These are phyloP conservation scores for Gouania willdenowi DNA, from an alignment of 2,797 vertebrate genomes.

Conservation along the genomic window DNA sequence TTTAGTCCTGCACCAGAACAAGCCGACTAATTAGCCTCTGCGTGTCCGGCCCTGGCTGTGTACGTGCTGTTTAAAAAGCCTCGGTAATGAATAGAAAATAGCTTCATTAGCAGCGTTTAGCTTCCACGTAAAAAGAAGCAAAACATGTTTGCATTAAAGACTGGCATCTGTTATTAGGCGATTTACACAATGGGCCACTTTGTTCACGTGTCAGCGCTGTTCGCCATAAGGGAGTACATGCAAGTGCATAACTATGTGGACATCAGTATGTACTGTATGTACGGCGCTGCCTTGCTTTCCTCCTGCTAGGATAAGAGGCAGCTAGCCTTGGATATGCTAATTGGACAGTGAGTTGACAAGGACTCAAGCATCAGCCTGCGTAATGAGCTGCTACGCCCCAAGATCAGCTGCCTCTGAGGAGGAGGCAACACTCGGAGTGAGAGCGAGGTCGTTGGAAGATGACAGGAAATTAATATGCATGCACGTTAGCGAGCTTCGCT, in stretches of 20 bases:
- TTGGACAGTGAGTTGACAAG: slow-evolving; percentile 74
- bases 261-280: slow-evolving; percentile 66
- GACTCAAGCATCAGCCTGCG: slow-evolving; percentile 64
- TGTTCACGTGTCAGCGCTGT: slow-evolving; percentile 25
- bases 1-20: slow-evolving; percentile 38
- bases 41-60: slow-evolving; percentile 17
- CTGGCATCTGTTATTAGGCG: slow-evolving; percentile 2
- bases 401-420: slow-evolving; percentile 39
- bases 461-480: slow-evolving; percentile 26
- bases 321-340: slow-evolving; percentile 70
- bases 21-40: slow-evolving; percentile 60
- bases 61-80: not conserved
- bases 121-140: not conserved
- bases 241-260: slow-evolving; percentile 44
- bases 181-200: slow-evolving; percentile 17
- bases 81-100: slow-evolving; percentile 5
- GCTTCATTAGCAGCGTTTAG: slow-evolving; percentile 3
- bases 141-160: not conserved
- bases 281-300: slow-evolving; percentile 41
- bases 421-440: slow-evolving; percentile 3
- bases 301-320: slow-evolving; percentile 42
- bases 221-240: slow-evolving; percentile 54
- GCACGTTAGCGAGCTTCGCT: slow-evolving; percentile 26
- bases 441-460: slow-evolving; percentile 23
- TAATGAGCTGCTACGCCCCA: slow-evolving; percentile 61